These are phyloP conservation scores for Orthonyx spaldingii DNA, from an alignment of 2,113 vertebrate genomes.

Conservation along the genomic window DNA sequence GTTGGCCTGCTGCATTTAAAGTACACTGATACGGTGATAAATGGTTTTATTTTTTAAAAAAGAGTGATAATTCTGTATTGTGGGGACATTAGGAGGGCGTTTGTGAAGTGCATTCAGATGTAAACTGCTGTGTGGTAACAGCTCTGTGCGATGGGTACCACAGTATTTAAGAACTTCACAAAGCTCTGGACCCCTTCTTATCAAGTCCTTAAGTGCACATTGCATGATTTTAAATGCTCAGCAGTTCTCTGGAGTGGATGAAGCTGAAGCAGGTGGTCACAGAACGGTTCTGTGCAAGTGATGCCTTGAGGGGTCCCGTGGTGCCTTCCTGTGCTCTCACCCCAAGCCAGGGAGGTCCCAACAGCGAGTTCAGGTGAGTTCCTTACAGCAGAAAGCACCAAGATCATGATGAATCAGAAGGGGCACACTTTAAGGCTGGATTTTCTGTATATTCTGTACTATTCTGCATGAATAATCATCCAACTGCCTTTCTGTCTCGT, in stretches of 20 bases:
- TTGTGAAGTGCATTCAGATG: neutral
- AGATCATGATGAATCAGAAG: neutral
- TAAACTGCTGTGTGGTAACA: neutral
- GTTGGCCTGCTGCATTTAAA: neutral
- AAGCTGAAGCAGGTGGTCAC: neutral
- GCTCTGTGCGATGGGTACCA: neutral
- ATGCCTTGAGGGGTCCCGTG: neutral
- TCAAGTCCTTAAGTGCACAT: neutral
- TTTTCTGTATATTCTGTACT: neutral
- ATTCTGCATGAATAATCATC: neutral
- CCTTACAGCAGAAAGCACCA: neutral
- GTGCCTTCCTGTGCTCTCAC: neutral
- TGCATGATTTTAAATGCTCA: neutral
- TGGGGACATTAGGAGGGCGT: neutral
- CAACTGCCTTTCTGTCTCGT: neutral
- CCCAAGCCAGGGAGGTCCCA: rapidly evolving
- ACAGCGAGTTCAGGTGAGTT: neutral
- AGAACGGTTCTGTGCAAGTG: neutral
- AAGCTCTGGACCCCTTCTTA: neutral
- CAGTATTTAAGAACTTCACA: neutral
- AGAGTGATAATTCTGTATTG: neutral
- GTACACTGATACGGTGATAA: rapidly evolving
- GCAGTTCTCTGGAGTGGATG: neutral
- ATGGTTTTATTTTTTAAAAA: neutral
- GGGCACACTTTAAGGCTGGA: neutral